These are phyloP conservation scores for Bufo bufo DNA, from an alignment of 2,113 vertebrate genomes.

Conservation along the genomic window DNA sequence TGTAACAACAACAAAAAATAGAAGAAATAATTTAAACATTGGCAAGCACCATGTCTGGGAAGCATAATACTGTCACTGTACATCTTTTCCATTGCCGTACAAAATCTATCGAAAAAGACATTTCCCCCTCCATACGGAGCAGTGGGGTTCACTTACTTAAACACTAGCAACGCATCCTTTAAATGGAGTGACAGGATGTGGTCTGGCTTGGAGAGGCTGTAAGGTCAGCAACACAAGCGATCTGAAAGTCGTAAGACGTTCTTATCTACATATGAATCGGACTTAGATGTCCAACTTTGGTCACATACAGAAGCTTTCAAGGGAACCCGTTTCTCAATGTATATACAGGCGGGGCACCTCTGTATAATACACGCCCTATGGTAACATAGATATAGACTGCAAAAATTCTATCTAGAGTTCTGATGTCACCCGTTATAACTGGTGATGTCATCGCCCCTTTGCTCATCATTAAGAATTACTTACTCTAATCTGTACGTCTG, in stretches of 20 bases:
- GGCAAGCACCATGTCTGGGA: constrained; percentile 45
- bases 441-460: not conserved
- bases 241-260: not conserved
- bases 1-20: constrained; percentile 3
- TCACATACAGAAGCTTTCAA: constrained; percentile 38
- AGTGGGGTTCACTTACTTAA: constrained; percentile 3
- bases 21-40: constrained; percentile 54
- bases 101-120: constrained; percentile 14
- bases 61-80: constrained; percentile 53
- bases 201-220: not conserved
- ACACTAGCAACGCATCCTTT: constrained; percentile 17
- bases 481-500: not conserved
- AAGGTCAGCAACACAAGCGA: not conserved
- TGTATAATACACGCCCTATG: not conserved
- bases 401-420: not conserved
- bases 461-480: not conserved
- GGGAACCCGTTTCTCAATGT: not conserved
- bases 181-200: constrained; percentile 19
- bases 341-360: not conserved
- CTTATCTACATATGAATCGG: not conserved
- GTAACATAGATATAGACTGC: not conserved
- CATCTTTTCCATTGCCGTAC: not conserved
- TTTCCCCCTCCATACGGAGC: not conserved
- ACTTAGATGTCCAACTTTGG: not conserved
- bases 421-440: not conserved